These are phyloP conservation scores for Turritopsis rubra DNA, from an alignment of 30 jellyfish, hydroid and myxozoan genomes.

Conservation along the genomic window DNA sequence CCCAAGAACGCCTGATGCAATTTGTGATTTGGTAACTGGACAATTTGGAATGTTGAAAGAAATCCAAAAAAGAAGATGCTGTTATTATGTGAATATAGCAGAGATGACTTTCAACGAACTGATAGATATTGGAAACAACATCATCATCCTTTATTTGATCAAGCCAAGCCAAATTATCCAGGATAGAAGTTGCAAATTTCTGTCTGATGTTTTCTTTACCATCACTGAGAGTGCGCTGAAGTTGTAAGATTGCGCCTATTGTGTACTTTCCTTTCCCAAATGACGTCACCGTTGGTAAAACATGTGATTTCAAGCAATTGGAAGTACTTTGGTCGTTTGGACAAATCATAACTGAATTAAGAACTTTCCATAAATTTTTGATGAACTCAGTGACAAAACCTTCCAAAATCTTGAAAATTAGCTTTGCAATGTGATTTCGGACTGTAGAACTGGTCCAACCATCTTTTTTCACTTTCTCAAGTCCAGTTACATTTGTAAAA, in stretches of 20 bases:
- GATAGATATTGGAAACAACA: neutral
- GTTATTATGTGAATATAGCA: neutral
- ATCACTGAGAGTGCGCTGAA: neutral
- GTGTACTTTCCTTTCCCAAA: neutral
- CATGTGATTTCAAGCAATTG: neutral
- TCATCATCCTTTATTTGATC: neutral
- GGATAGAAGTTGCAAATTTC: neutral
- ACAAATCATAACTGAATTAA: conserved; percentile 3
- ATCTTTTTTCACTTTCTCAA: neutral
- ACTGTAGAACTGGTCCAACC: neutral
- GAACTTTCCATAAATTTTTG: neutral
- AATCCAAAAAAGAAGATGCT: neutral
- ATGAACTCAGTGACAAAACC: neutral
- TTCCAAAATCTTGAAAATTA: neutral
- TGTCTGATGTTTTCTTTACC: neutral
- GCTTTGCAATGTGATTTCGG: neutral
- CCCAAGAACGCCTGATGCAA: neutral
- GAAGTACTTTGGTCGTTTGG: neutral
- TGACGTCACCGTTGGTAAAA: neutral
- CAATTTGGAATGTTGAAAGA: neutral
- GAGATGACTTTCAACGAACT: neutral
- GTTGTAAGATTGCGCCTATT: neutral
- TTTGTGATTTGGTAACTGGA: neutral
- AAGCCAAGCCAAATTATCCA: neutral
- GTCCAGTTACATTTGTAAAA: neutral